phyloP scores from a whole-genome alignment of 1,140 invertebrate genomes.

The Drosophila teissieri region DNA sequence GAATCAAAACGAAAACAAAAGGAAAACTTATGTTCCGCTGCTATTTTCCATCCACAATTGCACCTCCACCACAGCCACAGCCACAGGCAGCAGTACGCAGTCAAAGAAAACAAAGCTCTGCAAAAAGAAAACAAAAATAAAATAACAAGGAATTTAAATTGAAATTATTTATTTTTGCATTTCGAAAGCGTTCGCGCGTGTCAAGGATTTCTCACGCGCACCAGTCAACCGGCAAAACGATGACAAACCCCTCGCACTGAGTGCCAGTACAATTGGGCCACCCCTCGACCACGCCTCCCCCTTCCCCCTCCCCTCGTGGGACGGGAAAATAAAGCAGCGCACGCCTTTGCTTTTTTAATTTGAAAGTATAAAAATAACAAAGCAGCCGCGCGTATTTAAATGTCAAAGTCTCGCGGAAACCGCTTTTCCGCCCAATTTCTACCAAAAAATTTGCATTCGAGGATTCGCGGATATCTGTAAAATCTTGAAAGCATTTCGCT shows the following conservation, averaged over 20 bases:
- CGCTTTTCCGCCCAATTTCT: neutral
- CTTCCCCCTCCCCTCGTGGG: slow-evolving; percentile 9
- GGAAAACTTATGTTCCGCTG: slow-evolving; percentile 70
- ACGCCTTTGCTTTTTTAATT: slow-evolving; percentile 74
- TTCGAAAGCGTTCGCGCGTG: slow-evolving; percentile 78
- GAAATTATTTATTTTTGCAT: slow-evolving; percentile 84
- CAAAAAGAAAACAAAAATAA: slow-evolving; percentile 54
- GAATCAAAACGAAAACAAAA: slow-evolving; percentile 65
- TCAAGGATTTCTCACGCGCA: slow-evolving; percentile 79
- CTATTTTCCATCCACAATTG: slow-evolving; percentile 44
- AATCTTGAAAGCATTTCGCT: slow-evolving; percentile 3
- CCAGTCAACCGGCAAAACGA: slow-evolving; percentile 22
- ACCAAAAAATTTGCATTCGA: slow-evolving; percentile 17
- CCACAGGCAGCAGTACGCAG: neutral
- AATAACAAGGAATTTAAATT: slow-evolving; percentile 77
- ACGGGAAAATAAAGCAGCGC: slow-evolving; percentile 43
- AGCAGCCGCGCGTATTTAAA: slow-evolving; percentile 57
- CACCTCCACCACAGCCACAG: slow-evolving; percentile 8
- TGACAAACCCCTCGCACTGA: slow-evolving; percentile 31
- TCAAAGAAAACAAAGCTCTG: slow-evolving; percentile 25
- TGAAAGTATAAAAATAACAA: slow-evolving; percentile 83
- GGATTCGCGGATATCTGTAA: slow-evolving; percentile 26
- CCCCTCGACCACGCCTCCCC: slow-evolving; percentile 5
- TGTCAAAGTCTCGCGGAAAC: slow-evolving; percentile 61
- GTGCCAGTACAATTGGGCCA: slow-evolving; percentile 24